Base-by-base conservation (phyloP, 2,888 invertebrate genomes). In the Lumbricus terrestris region DNA sequence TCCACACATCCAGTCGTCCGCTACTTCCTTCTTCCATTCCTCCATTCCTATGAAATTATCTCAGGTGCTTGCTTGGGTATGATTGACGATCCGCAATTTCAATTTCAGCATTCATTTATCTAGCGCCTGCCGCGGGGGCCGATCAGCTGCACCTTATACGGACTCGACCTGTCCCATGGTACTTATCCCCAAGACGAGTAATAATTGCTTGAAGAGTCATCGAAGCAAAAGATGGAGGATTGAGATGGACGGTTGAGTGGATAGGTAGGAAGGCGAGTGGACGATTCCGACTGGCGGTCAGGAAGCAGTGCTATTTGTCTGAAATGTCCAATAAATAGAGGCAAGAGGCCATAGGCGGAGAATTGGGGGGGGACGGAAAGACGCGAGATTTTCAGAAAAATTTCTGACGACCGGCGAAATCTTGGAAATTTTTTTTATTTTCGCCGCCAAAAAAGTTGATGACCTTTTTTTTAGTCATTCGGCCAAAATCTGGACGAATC, bases 181-280 rank as follows among this genome's bases (percentile, higher is more conserved):
- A 69, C 69, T 69, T 29, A 69, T n/a, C 69, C 69, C 5, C 69
- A n/a, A 15, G 29, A n/a, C 69, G 69, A 1, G 16, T n/a, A n/a
- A n/a, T 69, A n/a, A 69, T 69, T 69, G 69, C n/a, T 35, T 34
- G 20, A 33, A 34, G 89, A 88, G 89, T 20, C 40, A 88, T 23
- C 33, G 89, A 88, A 20, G 38, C 40, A 88, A 42, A n/a, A n/a
- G n/a, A n/a, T n/a, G n/a, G n/a, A n/a, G n/a, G 37, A 42, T 20
- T 6, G 29, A 18, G 42, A 40, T 1, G 33, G 18, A 42, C 42
- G 89, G 42, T 38, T 42, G 89, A 88, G 89, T 88, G 40, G n/a
- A 42, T 88, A 42, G 23, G 89, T 88, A 42, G 42, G 89, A n/a
- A 42, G 33, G 89, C 42, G 89, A 88, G 89, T 88, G 89, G 42